Conservation (phyloP, 2,888 invertebrate genomes). For the Lochmaea crataegi region DNA sequence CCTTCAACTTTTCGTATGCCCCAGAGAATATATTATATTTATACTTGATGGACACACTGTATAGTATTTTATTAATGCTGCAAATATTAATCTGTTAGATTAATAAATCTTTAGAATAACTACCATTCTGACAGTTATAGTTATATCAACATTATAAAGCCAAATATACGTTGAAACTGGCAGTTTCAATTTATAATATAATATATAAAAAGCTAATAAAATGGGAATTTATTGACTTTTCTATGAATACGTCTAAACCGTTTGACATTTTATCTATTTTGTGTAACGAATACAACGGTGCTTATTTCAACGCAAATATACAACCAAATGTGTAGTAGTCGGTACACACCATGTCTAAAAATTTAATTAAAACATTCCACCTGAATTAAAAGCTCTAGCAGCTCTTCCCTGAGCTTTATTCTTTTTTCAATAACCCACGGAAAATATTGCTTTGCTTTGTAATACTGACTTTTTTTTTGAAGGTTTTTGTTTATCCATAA, state of each 20-base stretch:
- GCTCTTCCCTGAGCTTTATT: slow-evolving; percentile 37
- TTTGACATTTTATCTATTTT: slow-evolving; percentile 16
- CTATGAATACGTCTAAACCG: background rate
- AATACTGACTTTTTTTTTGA: slow-evolving; percentile 2
- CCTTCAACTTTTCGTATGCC: too few relatives aligned
- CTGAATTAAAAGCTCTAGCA: slow-evolving; percentile 45
- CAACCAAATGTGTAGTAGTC: slow-evolving; percentile 22
- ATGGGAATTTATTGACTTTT: background rate
- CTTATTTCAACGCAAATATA: slow-evolving; percentile 10
- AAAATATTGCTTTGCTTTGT: slow-evolving; percentile 14
- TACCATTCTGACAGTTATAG: too few relatives aligned
- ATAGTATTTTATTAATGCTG: too few relatives aligned
- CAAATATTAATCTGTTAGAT: too few relatives aligned
- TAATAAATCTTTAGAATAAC: too few relatives aligned
- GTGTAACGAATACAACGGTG: slow-evolving; percentile 1
- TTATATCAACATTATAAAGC: too few relatives aligned
- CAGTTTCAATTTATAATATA: too few relatives aligned
- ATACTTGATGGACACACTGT: too few relatives aligned
- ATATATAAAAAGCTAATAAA: background rate
- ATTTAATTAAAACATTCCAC: slow-evolving; percentile 54
- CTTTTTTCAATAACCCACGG: slow-evolving; percentile 31
- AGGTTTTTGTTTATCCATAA: background rate
- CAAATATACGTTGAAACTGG: too few relatives aligned
- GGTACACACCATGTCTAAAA: slow-evolving; percentile 46
- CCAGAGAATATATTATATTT: too few relatives aligned